Base-by-base conservation (phyloP, 2,888 invertebrate genomes). In the Volucella inanis region DNA sequence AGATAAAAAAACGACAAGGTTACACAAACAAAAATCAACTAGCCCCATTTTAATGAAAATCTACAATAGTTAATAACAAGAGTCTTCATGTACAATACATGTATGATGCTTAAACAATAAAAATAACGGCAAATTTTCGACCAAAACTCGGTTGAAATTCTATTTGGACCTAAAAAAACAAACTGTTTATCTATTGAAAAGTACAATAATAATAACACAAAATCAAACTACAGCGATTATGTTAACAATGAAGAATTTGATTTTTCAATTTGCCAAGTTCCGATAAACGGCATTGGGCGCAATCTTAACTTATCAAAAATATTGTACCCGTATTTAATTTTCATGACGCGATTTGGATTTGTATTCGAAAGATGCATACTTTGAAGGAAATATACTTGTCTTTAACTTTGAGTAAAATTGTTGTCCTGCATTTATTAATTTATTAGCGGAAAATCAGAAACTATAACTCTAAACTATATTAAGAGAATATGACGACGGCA, bases 401-500 rank as follows among this genome's bases (percentile, higher is more conserved):
- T 14, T n/a, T 12, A 12, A 54, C 12, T 10, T 14, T 39, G 9
- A 39, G 38, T 38, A 9, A 55, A 55, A 55, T 55, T 8, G 10
- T 55, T 38, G 11, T 10, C 3, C 12, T 57, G 39, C 38, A 50
- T 49, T n/a, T 49, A 10, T 15, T 9, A 10, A 15, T 57, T 15
- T 57, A 59, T 59, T n/a, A 39, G 15, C 11, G 59, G 71, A 14
- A 59, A 71, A 71, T 71, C 59, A 22, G 41, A 49, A 41, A 14
- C 22, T 59, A 55, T 47, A 43, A 18, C 14, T 70, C 15, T 10
- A 62, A 61, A 70, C 47, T 9, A 22, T 22, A 22, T 22, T 22
- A 39, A 12, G 0, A 39, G 39, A 45, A 77, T 77, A 55, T 77
- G 77, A 77, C 68, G 77, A 49, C 70, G 62, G 62, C 54, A 77